These are phyloP conservation scores for Chrysotoxum bicinctum DNA, from an alignment of 2,888 invertebrate genomes.

Conservation along the genomic window DNA sequence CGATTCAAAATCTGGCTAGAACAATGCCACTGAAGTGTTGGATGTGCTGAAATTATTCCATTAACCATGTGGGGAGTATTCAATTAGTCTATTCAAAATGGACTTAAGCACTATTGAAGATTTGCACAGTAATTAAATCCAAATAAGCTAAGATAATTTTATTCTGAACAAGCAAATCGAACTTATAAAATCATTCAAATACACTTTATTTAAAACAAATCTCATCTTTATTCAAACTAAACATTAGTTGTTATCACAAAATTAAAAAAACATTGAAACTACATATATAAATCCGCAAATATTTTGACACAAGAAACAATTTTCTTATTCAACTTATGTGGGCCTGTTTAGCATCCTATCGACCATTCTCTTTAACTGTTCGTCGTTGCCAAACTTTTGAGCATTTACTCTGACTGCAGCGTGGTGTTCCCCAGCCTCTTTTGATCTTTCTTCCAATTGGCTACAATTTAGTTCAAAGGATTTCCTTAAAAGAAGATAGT, in stretches of 20 bases:
- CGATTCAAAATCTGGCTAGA: background rate
- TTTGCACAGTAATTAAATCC: background rate
- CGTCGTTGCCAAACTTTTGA: conserved; percentile 83
- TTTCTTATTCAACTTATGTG: conserved; percentile 7
- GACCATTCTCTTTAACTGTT: conserved; percentile 81
- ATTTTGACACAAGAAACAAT: background rate
- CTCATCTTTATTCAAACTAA: conserved; percentile 28
- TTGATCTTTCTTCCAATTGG: conserved; percentile 82
- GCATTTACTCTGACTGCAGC: conserved; percentile 83
- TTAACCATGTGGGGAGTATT: background rate
- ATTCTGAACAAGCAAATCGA: background rate
- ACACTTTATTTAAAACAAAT: background rate
- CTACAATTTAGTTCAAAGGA: conserved; percentile 83
- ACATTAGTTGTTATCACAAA: conserved; percentile 10
- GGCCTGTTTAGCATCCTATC: conserved; percentile 74
- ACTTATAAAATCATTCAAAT: background rate
- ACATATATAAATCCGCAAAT: background rate
- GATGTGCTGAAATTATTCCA: background rate
- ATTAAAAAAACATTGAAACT: background rate
- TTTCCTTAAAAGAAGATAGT: conserved; percentile 80
- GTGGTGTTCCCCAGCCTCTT: conserved; percentile 82
- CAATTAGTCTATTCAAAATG: background rate
- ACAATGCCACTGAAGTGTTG: background rate
- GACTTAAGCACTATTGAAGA: background rate
- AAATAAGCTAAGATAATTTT: background rate